Evolutionary conservation across 1,140 invertebrate species (phyloP).

Genomic region (Anastrepha ludens): DNA sequence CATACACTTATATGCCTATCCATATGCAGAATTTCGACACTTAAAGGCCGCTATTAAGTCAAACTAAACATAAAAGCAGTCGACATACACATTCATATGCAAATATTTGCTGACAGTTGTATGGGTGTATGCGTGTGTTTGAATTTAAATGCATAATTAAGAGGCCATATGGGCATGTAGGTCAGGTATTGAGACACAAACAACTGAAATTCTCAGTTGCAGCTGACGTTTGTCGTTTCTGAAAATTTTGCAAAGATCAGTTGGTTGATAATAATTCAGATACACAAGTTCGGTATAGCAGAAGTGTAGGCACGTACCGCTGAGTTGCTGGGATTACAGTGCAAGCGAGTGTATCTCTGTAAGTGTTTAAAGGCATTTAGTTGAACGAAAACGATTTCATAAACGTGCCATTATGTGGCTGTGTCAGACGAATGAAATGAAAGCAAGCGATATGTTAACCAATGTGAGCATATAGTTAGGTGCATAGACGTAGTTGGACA

Average conservation of each 20-base stretch:
- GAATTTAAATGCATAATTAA: conserved; percentile 6
- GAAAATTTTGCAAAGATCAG: neutral
- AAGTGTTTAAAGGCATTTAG: neutral
- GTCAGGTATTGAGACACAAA: neutral
- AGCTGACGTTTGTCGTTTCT: neutral
- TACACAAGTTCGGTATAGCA: neutral
- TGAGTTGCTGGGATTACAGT: neutral
- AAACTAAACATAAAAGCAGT: neutral
- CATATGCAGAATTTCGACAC: neutral
- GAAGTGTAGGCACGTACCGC: neutral
- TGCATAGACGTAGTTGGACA: neutral
- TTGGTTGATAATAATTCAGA: neutral
- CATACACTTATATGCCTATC: too few species aligned
- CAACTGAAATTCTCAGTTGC: neutral
- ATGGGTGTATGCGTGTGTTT: neutral
- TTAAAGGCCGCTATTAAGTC: neutral
- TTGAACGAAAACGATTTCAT: neutral
- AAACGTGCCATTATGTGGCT: neutral
- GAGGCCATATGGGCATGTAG: neutral
- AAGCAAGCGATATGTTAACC: neutral
- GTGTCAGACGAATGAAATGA: neutral
- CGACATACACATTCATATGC: neutral
- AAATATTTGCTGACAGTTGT: conserved; percentile 5
- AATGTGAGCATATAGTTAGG: neutral
- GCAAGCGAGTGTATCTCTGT: neutral